Conservation (phyloP, 2,888 invertebrate genomes). For the Drosophila emarginata region DNA sequence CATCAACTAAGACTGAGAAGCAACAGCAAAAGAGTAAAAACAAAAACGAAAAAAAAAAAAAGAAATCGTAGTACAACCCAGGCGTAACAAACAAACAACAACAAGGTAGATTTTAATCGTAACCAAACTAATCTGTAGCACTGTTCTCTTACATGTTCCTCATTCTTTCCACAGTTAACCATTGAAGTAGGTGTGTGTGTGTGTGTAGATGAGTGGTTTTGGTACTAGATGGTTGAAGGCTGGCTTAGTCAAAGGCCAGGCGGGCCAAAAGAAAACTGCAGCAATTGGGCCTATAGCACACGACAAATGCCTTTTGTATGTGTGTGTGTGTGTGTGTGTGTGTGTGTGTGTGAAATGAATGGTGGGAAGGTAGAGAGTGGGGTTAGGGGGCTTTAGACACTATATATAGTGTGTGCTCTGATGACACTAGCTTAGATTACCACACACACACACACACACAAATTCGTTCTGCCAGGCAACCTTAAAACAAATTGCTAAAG, state of each 20-base stretch:
- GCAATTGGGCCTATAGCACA: constrained; percentile 15
- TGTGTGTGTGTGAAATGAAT: not conserved
- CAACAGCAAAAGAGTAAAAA: not conserved
- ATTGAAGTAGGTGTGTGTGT: constrained; percentile 26
- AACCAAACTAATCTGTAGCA: constrained; percentile 70
- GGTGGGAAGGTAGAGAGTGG: too few species aligned
- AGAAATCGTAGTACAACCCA: constrained; percentile 12
- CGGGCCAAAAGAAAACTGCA: constrained; percentile 26
- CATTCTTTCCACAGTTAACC: constrained; percentile 23
- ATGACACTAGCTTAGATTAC: constrained; percentile 1
- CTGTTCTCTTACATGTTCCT: constrained; percentile 43
- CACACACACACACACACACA: not conserved
- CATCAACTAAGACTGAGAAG: not conserved
- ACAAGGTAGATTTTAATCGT: constrained; percentile 73
- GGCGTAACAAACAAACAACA: constrained; percentile 69
- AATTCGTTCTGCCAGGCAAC: not conserved
- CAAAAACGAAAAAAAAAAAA: not conserved
- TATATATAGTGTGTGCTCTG: not conserved
- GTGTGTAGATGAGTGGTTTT: constrained; percentile 29
- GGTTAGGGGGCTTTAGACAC: not conserved
- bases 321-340: not conserved
- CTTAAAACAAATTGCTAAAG: not conserved
- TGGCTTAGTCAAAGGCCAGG: constrained; percentile 11
- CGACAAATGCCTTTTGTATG: constrained; percentile 8
- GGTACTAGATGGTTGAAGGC: constrained; percentile 26